A percentile compares a stretch with the other conserved stretches of the same genome.
phyloP scores from a whole-genome alignment of 2,113 vertebrate species.

The Aegotheles bennettii region DNA sequence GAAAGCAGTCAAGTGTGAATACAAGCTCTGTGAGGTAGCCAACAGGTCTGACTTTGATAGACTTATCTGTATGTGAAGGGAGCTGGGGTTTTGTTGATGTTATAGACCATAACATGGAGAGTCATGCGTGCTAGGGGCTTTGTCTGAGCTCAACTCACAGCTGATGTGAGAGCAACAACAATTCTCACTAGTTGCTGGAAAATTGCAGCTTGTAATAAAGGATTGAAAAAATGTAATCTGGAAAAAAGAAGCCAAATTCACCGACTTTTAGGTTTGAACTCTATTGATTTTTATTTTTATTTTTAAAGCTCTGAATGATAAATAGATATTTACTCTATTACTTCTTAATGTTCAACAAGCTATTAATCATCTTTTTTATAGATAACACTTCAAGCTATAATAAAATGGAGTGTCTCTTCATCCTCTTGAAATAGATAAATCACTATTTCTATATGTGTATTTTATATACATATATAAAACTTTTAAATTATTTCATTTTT shows the following conservation, averaged over 20 bases:
- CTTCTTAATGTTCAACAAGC: background rate
- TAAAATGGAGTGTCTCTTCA: background rate
- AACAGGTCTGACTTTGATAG: background rate
- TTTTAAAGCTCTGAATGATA: background rate
- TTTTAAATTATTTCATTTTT: too few relatives aligned
- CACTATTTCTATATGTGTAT: background rate
- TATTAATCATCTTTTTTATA: background rate
- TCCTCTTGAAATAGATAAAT: background rate
- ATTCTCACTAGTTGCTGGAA: background rate
- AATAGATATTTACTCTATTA: background rate
- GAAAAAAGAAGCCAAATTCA: background rate
- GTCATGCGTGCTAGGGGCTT: background rate
- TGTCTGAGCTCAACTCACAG: background rate
- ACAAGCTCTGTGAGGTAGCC: background rate
- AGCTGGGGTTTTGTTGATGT: background rate
- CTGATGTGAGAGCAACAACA: background rate
- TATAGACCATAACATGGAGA: background rate
- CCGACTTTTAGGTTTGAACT: background rate
- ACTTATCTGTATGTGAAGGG: background rate
- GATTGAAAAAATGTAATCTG: background rate
- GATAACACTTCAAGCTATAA: background rate
- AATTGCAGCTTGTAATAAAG: background rate
- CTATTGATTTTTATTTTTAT: background rate
- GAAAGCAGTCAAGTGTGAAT: background rate
- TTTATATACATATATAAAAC: background rate